These are phyloP conservation scores for Mesoligia furuncula DNA, from an alignment of 2,888 invertebrate species.

Conservation along the genomic window DNA sequence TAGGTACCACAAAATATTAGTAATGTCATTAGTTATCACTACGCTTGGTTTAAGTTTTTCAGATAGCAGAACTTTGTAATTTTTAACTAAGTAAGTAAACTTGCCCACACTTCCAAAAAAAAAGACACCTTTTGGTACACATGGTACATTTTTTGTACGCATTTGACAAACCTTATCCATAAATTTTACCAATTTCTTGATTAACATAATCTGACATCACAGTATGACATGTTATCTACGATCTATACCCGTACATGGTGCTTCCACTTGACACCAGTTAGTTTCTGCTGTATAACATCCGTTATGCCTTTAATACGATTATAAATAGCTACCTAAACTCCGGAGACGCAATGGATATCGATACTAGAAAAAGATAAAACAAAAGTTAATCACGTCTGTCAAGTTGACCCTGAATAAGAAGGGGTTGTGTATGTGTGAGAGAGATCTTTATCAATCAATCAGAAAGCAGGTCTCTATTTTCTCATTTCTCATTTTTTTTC, in stretches of 20 bases:
- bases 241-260: slow-evolving; percentile 1
- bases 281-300: neutral
- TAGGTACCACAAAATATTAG: no score
- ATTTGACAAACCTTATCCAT: neutral
- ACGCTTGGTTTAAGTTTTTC: no score
- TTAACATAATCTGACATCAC: slow-evolving; percentile 42
- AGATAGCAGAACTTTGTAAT: no score
- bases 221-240: slow-evolving; percentile 31
- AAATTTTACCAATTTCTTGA: neutral
- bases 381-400: no score
- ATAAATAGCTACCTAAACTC: no score
- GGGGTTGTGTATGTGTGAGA: neutral
- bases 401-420: neutral
- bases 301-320: no score
- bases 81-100: no score
- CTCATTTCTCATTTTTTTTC: neutral
- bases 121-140: neutral
- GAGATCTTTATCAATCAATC: neutral
- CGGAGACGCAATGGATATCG: no score
- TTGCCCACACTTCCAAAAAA: neutral
- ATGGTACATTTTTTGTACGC: neutral
- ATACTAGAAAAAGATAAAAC: no score
- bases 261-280: neutral
- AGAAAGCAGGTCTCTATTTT: neutral
- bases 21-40: no score